Evolutionary conservation across 2,888 invertebrate genomes (phyloP).

Genomic region (Tetragnatha montana): DNA sequence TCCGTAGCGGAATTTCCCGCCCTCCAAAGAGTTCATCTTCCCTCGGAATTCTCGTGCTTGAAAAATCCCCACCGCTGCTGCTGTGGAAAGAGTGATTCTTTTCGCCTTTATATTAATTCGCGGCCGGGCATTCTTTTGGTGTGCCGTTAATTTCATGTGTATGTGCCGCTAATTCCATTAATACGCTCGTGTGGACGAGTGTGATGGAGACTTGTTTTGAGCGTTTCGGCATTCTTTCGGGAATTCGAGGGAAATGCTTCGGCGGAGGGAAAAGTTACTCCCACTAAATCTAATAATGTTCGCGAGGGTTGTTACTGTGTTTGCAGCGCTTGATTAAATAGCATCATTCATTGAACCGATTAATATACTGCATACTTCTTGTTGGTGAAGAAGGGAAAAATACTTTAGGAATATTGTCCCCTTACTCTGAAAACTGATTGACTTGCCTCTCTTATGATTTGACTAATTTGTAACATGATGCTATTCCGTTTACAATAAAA

Average conservation of each 20-base stretch:
- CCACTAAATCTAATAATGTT: not conserved
- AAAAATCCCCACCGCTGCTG: slow-evolving; percentile 18
- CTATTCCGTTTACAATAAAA: no score
- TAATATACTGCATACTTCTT: no score
- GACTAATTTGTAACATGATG: no score
- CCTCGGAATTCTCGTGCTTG: not conserved
- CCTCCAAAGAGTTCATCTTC: not conserved
- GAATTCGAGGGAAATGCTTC: not conserved
- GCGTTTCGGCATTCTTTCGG: not conserved
- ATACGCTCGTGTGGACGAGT: not conserved
- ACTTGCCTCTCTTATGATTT: no score
- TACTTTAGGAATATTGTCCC: no score
- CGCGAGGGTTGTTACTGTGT: not conserved
- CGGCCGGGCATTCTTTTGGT: slow-evolving; percentile 24
- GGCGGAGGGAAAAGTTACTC: not conserved
- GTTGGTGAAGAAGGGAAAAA: no score
- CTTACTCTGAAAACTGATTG: no score
- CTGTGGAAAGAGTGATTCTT: slow-evolving; percentile 19
- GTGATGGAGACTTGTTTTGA: no score
- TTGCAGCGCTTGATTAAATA: no score
- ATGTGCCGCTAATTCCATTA: not conserved
- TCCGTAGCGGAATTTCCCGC: not conserved
- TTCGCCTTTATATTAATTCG: slow-evolving; percentile 37
- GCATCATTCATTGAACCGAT: no score
- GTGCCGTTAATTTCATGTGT: not conserved